These are phyloP conservation scores for Myotis lucifugus DNA, from an alignment of 2,113 vertebrate genomes.

Conservation along the genomic window DNA sequence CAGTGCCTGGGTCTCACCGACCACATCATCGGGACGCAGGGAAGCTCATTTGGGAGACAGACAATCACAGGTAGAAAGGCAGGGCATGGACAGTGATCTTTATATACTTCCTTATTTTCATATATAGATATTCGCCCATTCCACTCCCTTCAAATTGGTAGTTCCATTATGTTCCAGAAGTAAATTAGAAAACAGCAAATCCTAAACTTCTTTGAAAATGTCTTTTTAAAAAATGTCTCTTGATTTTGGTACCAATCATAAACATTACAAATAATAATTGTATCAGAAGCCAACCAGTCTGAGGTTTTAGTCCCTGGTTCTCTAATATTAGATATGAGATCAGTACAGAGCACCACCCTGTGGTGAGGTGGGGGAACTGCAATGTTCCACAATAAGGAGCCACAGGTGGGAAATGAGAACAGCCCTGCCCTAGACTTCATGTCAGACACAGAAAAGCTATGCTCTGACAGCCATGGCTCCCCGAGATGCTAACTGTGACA, in stretches of 20 bases:
- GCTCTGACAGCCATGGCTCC: neutral
- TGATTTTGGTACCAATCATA: neutral
- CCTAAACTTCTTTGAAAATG: constrained; percentile 6
- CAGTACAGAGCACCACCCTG: neutral
- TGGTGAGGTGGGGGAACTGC: neutral
- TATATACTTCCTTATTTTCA: neutral
- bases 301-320: neutral
- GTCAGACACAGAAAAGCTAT: neutral
- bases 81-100: neutral
- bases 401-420: rapidly evolving
- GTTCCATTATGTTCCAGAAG: neutral
- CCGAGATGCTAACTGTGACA: neutral
- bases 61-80: neutral
- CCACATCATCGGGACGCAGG: neutral
- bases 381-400: neutral
- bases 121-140: neutral
- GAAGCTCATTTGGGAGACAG: neutral
- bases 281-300: neutral
- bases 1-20: neutral
- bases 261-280: neutral
- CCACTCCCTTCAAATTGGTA: neutral
- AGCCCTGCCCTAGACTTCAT: neutral
- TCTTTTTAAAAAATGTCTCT: neutral
- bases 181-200: neutral
- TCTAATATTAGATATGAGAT: neutral